Base-by-base conservation (phyloP, 2,888 invertebrate genomes). In the Heteropelma amictum region DNA sequence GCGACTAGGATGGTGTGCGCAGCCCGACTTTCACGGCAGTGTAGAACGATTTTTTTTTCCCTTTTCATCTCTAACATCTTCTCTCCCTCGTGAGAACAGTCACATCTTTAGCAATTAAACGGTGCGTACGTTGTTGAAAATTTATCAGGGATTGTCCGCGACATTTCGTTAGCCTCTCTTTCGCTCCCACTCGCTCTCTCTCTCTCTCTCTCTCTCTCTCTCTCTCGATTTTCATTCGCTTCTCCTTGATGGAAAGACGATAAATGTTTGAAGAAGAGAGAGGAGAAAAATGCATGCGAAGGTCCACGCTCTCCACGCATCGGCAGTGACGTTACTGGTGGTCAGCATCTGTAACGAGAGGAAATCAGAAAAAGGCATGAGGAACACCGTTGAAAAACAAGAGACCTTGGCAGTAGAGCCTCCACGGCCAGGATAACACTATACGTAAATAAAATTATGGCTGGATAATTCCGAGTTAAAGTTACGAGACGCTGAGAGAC, bases 271-370 rank as follows among this genome's bases (percentile, higher is more conserved):
- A n/a, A 7, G 6, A 10, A 63, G 49, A 26, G 35, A 42, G 30
- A 42, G 30, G 42, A 61, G 64, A 68, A 76, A 56, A 45, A 45
- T 72, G 35, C 63, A 26, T 68, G 61, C 69, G 68, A 76, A 77
- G 74, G 64, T 78, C 70, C 71, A 69, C 73, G 72, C 76, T 76
- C 78, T 73, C 67, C 76, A 51, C 67, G 53, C 26, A 67, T 49
- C 68, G 77, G 72, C 78, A 79, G 79, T 78, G 70, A 76, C 72
- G 53, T 69, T 77, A 38, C 49, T 60, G 71, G 73, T 77, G 76
- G 61, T 79, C 70, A 77, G 76, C 71, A 71, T 80, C 80, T 81
- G 80, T 28, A 79, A 79, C 61, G 60, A 80, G 21, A 79, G 60
- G 47, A 69, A 73, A 40, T 21, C 21, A 47, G 28, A 72, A 53